Evolutionary conservation across 2,113 vertebrate genomes (phyloP), one percentile per base, ranked within the genome.

Genomic region (Thunnus maccoyii): DNA sequence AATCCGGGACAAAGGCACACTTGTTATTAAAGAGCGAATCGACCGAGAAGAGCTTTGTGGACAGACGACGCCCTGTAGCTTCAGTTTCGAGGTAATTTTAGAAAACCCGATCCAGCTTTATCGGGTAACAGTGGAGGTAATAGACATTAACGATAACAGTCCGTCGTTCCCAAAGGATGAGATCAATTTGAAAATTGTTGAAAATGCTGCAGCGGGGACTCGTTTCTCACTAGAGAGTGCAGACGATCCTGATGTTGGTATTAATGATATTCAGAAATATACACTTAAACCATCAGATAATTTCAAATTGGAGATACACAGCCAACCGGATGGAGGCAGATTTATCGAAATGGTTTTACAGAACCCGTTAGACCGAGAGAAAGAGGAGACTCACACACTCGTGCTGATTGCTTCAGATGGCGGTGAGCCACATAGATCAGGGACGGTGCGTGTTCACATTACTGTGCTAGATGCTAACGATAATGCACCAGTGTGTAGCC

Each of bases 11-110:
- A 95, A 91, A 9, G 93, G 87, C 36, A 87, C 88, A 5, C 91
- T 97, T 48, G 78, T 92, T 22, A 73, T 96, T 61, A 95, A 92
- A 60, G 93, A 95, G 72, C 94, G 92, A 83, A 93, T 97, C 48
- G 96, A 97, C 87, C 75, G 96, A 75, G 97, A 97, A 41, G 80
- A 88, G 4, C 86, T 97, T 56, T 97, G 96, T 52, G 90, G 91
- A 47, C 91, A 94, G 81, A 90, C 64, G 0, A 92, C 95, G 63
- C 94, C 94, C 46, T 97, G 96, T 55, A 89, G 95, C 70, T 90
- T 96, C 60, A 93, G 91, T 76, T 96, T 96, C 63, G 95, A 96
- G 64, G 58, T 96, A 0, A 91, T 97, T 78, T 25, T 96, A 67
- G 93, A 95, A 83, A 94, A 92, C 20, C 94, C 94, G 0, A 92